Base-by-base conservation (phyloP, 2,797 vertebrate genomes). In the Thaleichthys pacificus region DNA sequence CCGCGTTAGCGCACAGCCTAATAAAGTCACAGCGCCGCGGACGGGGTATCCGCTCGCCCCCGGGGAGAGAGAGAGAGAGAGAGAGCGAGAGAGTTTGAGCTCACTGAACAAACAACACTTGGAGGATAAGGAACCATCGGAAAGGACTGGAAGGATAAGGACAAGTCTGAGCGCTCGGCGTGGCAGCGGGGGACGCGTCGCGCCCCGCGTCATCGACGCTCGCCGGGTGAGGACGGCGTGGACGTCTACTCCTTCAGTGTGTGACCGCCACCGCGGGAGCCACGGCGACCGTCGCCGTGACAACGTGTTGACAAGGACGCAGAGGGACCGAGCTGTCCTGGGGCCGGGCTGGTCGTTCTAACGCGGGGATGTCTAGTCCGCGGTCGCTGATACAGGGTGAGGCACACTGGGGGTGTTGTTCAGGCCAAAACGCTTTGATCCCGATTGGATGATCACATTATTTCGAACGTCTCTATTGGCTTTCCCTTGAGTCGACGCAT, bases 1-100 rank as follows among this genome's bases (percentile, higher is more conserved):
- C 0, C 66, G 2, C 3, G 8, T 4, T 1, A 12, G n/a, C 71
- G 57, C 71, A 30, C 15, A 42, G 19, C 63, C 57, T 7, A 61
- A 74, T 69, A 28, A 73, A 68, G 38, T 71, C 19, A 38, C 65
- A 21, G 21, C 57, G 15, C 30, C 61, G 17, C 42, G 42, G 7
- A 22, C 22, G 21, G 22, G 47, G 14, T 0, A 3, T 15, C 1
- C 49, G 5, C 2, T 15, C 3, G 49, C 14, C 9, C 9, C 2
- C 3, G 47, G 35, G 1, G 35, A 38, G 35, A 38, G 32, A 35
- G 1, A 35, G 32, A 35, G 32, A 38, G 35, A 38, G 35, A 38
- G 35, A 38, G 32, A 35, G 1, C 4, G 32, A 35, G 32, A 38
- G 35, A 38, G 35, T 38, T 38, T 38, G 35, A 38, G 35, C 35